Conservation (phyloP, 2,888 invertebrate species). For the Monopis laevigella region DNA sequence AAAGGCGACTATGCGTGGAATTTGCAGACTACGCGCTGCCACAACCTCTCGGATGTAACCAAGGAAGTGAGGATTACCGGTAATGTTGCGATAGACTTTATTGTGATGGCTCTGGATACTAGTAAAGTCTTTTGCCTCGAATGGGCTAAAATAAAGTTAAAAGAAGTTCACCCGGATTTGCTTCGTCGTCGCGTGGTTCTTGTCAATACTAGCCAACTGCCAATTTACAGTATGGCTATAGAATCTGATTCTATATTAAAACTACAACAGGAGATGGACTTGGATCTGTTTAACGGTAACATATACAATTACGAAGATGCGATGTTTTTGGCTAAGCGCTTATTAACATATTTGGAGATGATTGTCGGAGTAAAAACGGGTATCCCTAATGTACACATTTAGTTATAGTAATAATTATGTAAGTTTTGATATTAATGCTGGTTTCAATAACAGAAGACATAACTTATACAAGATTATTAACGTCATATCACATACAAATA, state of each 20-base stretch:
- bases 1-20: conserved; percentile 46
- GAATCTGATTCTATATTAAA: conserved; percentile 39
- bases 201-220: conserved; percentile 47
- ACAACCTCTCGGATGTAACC: conserved; percentile 35
- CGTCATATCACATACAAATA: too few relatives aligned
- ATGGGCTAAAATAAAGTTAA: conserved; percentile 42
- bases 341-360: conserved; percentile 49
- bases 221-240: conserved; percentile 47
- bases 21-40: conserved; percentile 33
- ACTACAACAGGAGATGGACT: conserved; percentile 37
- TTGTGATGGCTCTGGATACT: conserved; percentile 47
- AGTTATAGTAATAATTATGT: conserved; percentile 15
- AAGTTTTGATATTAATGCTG: conserved; percentile 3
- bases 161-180: conserved; percentile 49
- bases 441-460: conserved; percentile 9
- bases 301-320: conserved; percentile 35
- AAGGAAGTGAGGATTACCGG: conserved; percentile 40
- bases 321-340: conserved; percentile 35
- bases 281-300: conserved; percentile 49
- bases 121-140: conserved; percentile 46
- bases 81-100: conserved; percentile 46
- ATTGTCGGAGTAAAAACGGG: conserved; percentile 50
- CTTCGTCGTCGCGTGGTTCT: conserved; percentile 43
- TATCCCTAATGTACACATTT: conserved; percentile 51
- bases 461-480: too few relatives aligned